Base-by-base conservation (phyloP, 2,888 invertebrate species). In the Lasioglossum oenotherae region DNA sequence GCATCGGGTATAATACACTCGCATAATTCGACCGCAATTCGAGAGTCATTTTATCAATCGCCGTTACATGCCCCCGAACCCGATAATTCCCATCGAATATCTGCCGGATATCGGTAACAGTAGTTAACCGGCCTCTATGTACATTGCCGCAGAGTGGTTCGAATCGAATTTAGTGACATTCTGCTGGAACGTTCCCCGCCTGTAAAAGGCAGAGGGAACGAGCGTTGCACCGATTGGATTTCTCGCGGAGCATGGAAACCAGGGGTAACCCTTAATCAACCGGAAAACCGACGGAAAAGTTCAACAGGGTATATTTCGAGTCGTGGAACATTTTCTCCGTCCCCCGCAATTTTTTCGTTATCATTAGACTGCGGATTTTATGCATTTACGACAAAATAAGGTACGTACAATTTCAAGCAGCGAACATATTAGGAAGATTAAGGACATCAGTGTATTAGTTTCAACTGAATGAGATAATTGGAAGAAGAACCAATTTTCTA, bases 31-130 rank as follows among this genome's bases (percentile, higher is more conserved):
- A 31, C 35, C 35, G 67, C 67, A 16, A 35, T 14, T 67, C 67
- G 67, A 67, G 67, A 35, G 67, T 67, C 67, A 31, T 35, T 67
- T 67, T 67, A 67, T 19, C 35, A 67, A 67, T 67, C 67, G 35
- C 35, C 31, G 67, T 67, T 35, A 67, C 67, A 35, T 67, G 35
- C 69, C n/a, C 41, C 5, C 69, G 67, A 19, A 67, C 67, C 35
- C 67, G 67, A 67, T 71, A 71, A 71, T 71, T 71, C n/a, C 10
- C 69, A n/a, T 71, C 69, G 12, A 38, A 71, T 71, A 71, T 41
- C 69, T 60, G 60, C 6, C 44, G n/a, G 27, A 71, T 71, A 38
- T 38, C 69, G 38, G 69, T 38, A 38, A 71, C 38, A 38, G 64
- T 64, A 64, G 64, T 64, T 31, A 64, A 64, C 64, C 31, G 31